These are phyloP conservation scores for Gortyna flavago DNA, from an alignment of 2,888 invertebrate genomes.

Conservation along the genomic window DNA sequence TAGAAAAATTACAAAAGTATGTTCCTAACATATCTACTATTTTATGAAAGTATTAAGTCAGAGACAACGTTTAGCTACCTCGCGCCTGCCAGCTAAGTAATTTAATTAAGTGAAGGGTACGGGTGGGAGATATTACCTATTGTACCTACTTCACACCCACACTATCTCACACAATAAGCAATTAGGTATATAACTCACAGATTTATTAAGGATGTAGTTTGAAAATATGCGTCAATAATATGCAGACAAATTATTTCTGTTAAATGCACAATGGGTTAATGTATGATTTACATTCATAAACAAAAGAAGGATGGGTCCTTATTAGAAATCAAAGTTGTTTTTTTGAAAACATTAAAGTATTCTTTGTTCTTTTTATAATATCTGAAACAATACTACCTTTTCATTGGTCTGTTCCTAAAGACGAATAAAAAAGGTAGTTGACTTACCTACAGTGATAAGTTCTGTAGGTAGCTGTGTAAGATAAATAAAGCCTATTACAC, in stretches of 20 bases:
- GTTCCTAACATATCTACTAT: slow-evolving; percentile 32
- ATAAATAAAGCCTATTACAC: slow-evolving; percentile 48
- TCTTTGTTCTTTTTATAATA: too few relatives aligned
- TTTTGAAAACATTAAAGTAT: slow-evolving; percentile 1
- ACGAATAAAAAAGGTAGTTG: too few relatives aligned
- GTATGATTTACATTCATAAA: slow-evolving; percentile 24
- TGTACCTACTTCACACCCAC: slow-evolving; percentile 55
- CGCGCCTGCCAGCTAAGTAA: slow-evolving; percentile 56
- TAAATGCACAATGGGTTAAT: slow-evolving; percentile 31
- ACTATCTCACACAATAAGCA: slow-evolving; percentile 10
- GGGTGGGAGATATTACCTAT: slow-evolving; percentile 51
- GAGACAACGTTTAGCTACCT: slow-evolving; percentile 58
- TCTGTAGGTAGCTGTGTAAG: slow-evolving; percentile 22
- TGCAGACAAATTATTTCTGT: slow-evolving; percentile 24
- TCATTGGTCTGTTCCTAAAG: too few relatives aligned
- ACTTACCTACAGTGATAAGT: not conserved
- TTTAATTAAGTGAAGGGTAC: slow-evolving; percentile 65
- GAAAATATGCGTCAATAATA: slow-evolving; percentile 42
- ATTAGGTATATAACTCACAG: slow-evolving; percentile 9
- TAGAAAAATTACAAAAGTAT: slow-evolving; percentile 19
- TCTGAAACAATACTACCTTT: too few relatives aligned
- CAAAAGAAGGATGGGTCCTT: slow-evolving; percentile 19
- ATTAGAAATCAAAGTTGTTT: slow-evolving; percentile 1
- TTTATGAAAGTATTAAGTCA: slow-evolving; percentile 61
- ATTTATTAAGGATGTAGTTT: slow-evolving; percentile 58